Percentiles rank a stretch among this genome's conserved stretches.
Evolutionary conservation across 2,888 invertebrate genomes (phyloP).

Genomic region (Lasioglossum malachurum): DNA sequence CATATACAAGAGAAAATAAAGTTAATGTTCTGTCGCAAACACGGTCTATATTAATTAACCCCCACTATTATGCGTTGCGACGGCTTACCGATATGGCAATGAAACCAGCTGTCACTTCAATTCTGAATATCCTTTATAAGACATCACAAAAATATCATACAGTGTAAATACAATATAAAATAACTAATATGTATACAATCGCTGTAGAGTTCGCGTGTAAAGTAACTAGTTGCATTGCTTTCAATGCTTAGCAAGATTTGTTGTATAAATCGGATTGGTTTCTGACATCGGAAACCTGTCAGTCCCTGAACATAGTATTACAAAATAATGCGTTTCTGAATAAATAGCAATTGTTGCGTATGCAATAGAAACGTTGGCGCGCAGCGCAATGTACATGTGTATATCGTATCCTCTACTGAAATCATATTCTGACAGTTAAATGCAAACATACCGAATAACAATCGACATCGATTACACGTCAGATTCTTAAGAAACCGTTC

Average conservation of each 20-base stretch:
- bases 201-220: background rate
- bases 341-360: background rate
- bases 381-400: background rate
- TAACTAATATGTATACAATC: background rate
- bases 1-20: constrained; percentile 65
- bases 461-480: background rate
- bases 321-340: background rate
- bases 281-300: background rate
- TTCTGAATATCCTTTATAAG: constrained; percentile 13
- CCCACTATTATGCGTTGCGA: background rate
- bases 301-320: constrained; percentile 14
- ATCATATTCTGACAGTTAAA: background rate
- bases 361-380: background rate
- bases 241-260: background rate
- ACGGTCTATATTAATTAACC: background rate
- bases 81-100: background rate
- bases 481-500: background rate
- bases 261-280: background rate
- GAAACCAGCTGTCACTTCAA: background rate
- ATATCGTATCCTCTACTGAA: background rate
- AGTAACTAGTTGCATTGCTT: background rate
- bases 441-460: background rate
- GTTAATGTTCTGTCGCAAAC: constrained; percentile 51
- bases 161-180: background rate
- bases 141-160: background rate